Conservation (phyloP, 2,797 vertebrate genomes). For the Allenopithecus nigroviridis region DNA sequence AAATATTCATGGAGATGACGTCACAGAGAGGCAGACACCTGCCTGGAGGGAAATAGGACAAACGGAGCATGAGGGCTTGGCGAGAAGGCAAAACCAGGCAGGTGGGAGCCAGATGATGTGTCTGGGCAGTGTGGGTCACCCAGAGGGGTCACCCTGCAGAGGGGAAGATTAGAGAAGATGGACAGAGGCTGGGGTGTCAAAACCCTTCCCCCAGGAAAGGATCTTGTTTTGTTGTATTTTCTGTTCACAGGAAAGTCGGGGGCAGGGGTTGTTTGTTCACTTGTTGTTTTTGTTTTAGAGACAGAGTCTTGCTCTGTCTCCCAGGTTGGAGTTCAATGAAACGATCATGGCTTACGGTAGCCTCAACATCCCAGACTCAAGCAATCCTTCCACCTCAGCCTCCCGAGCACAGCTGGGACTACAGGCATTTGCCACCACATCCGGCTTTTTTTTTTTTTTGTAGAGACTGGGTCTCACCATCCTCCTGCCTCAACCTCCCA, state of each 20-base stretch:
- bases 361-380: neutral
- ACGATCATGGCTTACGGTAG: neutral
- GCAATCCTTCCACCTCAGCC: neutral
- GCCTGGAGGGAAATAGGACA: neutral
- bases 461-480: neutral
- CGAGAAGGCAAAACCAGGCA: rapidly evolving
- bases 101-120: rapidly evolving
- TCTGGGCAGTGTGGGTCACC: too few species aligned
- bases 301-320: neutral
- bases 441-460: too few species aligned
- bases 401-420: neutral
- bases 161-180: neutral
- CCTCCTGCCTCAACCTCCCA: neutral
- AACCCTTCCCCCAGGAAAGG: neutral
- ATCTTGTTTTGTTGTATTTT: neutral
- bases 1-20: neutral
- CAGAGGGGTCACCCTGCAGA: too few species aligned
- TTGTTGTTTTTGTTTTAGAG: neutral
- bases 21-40: neutral
- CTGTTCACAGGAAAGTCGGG: neutral
- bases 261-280: neutral
- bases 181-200: neutral
- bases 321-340: neutral
- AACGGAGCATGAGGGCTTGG: too few species aligned
- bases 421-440: neutral